phyloP scores from a whole-genome alignment of 2,113 vertebrate species.

The Dendropsophus ebraccatus region DNA sequence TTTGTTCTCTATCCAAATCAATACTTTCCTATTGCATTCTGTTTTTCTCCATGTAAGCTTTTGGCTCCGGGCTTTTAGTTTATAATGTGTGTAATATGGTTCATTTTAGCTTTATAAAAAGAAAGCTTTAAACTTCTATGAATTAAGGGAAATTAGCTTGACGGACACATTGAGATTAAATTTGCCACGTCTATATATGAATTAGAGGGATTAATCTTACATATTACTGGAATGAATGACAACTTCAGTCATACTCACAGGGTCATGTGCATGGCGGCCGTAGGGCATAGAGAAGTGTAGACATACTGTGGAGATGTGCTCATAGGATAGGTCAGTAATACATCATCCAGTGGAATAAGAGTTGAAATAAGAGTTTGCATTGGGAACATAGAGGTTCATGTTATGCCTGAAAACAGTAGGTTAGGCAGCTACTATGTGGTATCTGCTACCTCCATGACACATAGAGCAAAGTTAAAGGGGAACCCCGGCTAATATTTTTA shows the following conservation, averaged over 20 bases:
- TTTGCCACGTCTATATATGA: neutral
- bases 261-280: neutral
- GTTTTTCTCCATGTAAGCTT: neutral
- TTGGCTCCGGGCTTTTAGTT: conserved; percentile 52
- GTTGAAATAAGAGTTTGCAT: neutral
- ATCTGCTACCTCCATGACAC: neutral
- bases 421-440: too few relatives aligned
- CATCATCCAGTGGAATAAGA: too few relatives aligned
- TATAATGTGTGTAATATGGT: neutral
- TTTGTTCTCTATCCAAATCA: conserved; percentile 23
- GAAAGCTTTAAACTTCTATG: neutral
- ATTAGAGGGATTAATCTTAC: neutral
- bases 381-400: neutral
- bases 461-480: neutral
- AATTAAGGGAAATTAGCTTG: conserved; percentile 19
- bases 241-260: neutral
- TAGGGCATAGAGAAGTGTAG: neutral
- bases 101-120: conserved; percentile 5
- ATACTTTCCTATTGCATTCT: conserved; percentile 10
- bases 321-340: neutral
- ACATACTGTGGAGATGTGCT: neutral
- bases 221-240: neutral
- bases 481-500: too few relatives aligned
- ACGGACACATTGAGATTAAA: neutral
- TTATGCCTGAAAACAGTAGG: neutral